phyloP scores from a whole-genome alignment of 2,888 invertebrate species.

The Tipula lateralis region DNA sequence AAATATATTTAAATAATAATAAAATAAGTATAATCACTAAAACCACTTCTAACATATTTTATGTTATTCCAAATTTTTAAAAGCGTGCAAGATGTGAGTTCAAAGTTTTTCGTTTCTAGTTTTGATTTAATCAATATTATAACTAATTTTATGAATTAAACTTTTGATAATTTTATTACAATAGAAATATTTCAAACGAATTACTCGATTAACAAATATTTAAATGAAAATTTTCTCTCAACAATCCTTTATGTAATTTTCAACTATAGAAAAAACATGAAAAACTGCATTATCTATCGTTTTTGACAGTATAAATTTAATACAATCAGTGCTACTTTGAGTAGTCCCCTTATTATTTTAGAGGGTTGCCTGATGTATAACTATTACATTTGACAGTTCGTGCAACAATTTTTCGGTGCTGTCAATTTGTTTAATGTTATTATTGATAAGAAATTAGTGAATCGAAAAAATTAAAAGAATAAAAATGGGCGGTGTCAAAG shows the following conservation, averaged over 20 bases:
- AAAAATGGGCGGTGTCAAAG: not conserved
- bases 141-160: not conserved
- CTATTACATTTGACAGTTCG: not conserved
- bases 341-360: not conserved
- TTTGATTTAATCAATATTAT: not conserved
- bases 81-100: not conserved
- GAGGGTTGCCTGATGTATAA: not conserved
- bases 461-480: not conserved
- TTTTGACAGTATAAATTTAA: not conserved
- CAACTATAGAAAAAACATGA: not conserved
- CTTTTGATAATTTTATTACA: not conserved
- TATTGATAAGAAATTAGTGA: not conserved
- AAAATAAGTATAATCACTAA: not conserved
- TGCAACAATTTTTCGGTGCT: constrained; percentile 1
- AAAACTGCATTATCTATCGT: not conserved
- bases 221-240: not conserved
- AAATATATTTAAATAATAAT: not conserved
- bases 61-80: not conserved
- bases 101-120: not conserved
- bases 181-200: not conserved
- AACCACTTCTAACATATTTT: not conserved
- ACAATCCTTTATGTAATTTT: not conserved
- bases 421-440: not conserved
- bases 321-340: not conserved
- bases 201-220: not conserved